phyloP scores from a whole-genome alignment of 2,113 vertebrate species.

The Nycticebus coucang region DNA sequence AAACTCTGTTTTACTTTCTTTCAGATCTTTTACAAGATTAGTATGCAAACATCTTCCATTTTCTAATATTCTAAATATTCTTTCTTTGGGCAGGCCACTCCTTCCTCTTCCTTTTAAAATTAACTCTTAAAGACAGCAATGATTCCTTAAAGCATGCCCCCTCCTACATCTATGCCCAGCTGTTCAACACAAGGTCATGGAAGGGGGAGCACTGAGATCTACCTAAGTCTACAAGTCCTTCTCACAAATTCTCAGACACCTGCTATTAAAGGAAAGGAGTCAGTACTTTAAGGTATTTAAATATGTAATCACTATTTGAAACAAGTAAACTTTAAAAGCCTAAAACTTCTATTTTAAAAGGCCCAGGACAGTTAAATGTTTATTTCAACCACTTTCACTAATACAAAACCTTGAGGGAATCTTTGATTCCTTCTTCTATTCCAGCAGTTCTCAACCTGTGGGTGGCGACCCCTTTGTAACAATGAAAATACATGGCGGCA shows the following conservation, averaged over 20 bases:
- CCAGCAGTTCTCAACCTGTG: background rate
- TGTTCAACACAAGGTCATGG: background rate
- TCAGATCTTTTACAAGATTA: background rate
- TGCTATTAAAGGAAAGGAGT: background rate
- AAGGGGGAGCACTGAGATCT: background rate
- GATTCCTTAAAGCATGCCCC: background rate
- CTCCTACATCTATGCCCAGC: background rate
- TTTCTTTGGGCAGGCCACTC: background rate
- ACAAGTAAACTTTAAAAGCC: background rate
- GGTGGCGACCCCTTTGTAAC: too few species aligned
- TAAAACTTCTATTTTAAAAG: background rate
- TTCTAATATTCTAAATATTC: background rate
- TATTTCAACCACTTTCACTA: background rate
- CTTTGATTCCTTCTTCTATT: background rate
- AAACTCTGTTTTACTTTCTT: background rate
- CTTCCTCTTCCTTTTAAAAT: background rate
- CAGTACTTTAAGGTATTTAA: background rate
- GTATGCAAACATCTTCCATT: background rate
- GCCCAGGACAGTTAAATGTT: background rate
- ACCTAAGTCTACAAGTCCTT: too few species aligned
- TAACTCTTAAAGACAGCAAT: background rate
- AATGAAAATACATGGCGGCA: too few species aligned
- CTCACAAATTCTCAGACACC: background rate
- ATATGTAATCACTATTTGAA: background rate
- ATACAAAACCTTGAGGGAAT: background rate